A percentile compares a stretch with the other conserved stretches of the same genome.
These are phyloP conservation scores for Ophiodon elongatus DNA, from an alignment of 2,113 vertebrate species.

Conservation along the genomic window DNA sequence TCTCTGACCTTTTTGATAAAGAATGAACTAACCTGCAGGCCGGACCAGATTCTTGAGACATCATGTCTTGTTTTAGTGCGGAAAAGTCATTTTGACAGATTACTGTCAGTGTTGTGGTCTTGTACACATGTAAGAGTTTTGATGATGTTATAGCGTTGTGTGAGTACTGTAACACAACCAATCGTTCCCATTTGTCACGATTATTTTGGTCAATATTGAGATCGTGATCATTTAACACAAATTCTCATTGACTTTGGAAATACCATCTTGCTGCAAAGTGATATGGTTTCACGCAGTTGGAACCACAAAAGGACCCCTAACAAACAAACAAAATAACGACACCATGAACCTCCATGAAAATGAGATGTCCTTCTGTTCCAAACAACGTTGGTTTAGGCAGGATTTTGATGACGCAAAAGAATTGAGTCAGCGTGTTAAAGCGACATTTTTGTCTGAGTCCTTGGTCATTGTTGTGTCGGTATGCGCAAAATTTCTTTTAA, in stretches of 20 bases:
- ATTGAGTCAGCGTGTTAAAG: not conserved
- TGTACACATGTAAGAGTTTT: not conserved
- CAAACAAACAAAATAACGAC: not conserved
- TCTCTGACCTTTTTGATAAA: conserved; percentile 52
- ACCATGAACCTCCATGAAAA: not conserved
- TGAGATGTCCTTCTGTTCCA: not conserved
- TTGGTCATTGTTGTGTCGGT: conserved; percentile 12
- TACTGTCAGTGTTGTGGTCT: not conserved
- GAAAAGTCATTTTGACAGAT: conserved; percentile 19
- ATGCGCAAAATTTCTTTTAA: not conserved
- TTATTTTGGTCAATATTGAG: not conserved
- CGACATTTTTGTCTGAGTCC: not conserved
- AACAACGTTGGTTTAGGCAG: not conserved
- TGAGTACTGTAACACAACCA: not conserved
- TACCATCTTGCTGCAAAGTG: not conserved
- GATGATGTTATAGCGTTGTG: not conserved
- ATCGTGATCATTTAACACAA: not conserved
- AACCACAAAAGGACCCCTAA: not conserved
- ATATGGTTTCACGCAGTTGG: not conserved
- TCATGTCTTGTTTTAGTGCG: not conserved
- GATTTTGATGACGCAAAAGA: not conserved
- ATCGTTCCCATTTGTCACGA: not conserved
- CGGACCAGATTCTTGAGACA: not conserved
- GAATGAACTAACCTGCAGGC: conserved; percentile 30
- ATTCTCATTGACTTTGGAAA: not conserved